These are phyloP conservation scores for Zosterops borbonicus DNA, from an alignment of 2,113 vertebrate species.

Conservation along the genomic window DNA sequence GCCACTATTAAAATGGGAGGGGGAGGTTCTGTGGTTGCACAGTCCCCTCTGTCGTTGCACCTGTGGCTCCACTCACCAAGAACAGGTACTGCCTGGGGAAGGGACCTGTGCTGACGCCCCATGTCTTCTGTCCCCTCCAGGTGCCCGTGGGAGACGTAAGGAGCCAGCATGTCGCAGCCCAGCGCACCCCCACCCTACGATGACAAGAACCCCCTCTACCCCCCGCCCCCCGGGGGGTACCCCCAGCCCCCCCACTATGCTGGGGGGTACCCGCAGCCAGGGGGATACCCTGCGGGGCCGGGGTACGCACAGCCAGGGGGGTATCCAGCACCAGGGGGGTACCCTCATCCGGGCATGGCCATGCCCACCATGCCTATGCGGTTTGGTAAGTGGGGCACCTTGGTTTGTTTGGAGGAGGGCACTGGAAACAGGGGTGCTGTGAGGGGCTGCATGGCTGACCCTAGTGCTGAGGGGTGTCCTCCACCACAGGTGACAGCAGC, in stretches of 20 bases:
- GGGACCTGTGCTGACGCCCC: not conserved
- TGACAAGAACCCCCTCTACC: conserved; percentile 76
- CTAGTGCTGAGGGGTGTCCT: not conserved
- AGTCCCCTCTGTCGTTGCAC: not conserved
- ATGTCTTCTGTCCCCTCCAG: conserved; percentile 41
- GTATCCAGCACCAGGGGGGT: conserved; percentile 38
- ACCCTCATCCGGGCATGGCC: conserved; percentile 25
- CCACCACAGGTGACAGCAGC: not conserved
- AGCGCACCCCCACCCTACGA: conserved; percentile 85
- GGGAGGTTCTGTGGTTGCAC: not conserved
- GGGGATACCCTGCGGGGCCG: conserved; percentile 24
- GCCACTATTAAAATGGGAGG: not conserved
- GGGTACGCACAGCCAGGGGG: conserved; percentile 40
- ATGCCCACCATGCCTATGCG: conserved; percentile 81
- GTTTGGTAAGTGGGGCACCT: conserved; percentile 74
- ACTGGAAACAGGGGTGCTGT: not conserved
- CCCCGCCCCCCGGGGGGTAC: conserved; percentile 65
- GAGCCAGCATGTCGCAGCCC: conserved; percentile 81
- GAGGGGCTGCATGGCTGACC: not conserved
- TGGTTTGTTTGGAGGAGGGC: not conserved
- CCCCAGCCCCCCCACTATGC: conserved; percentile 62
- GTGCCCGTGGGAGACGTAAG: not conserved
- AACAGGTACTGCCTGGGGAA: rapidly evolving
- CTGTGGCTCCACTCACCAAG: rapidly evolving
- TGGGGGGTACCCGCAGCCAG: conserved; percentile 67